Conservation (phyloP, 2,113 vertebrate genomes). For the Gambusia holbrooki region DNA sequence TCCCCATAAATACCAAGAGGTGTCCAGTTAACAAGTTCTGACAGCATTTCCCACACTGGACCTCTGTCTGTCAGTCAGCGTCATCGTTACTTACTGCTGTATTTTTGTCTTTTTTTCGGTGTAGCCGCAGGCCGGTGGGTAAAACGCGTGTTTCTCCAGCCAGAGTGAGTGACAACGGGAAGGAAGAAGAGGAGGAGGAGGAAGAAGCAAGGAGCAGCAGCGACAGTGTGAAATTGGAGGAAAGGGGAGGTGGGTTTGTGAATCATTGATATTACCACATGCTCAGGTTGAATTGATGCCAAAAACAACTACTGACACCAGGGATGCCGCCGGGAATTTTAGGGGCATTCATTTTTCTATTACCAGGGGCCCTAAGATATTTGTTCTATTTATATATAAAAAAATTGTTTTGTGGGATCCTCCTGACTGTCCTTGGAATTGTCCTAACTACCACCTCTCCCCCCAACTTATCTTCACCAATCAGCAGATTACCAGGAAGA, state of each 20-base stretch:
- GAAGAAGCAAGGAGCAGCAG: conserved; percentile 21
- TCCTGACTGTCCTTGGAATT: no score
- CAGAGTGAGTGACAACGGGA: conserved; percentile 38
- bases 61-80: not conserved
- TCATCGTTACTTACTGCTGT: conserved; percentile 61
- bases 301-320: not conserved
- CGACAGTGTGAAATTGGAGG: conserved; percentile 20
- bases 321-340: no score
- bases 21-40: not conserved
- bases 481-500: no score
- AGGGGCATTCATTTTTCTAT: no score
- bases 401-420: no score
- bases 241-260: conserved; percentile 16
- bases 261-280: conserved; percentile 2
- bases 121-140: conserved; percentile 26
- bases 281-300: not conserved
- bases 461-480: no score
- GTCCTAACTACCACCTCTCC: no score
- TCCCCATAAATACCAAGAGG: not conserved
- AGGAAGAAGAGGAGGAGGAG: conserved; percentile 36
- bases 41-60: not conserved
- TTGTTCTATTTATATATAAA: no score
- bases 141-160: conserved; percentile 52
- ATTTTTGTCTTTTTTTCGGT: conserved; percentile 5
- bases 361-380: no score